phyloP scores from a whole-genome alignment of 2,888 invertebrate species.

The Apoderus coryli region DNA sequence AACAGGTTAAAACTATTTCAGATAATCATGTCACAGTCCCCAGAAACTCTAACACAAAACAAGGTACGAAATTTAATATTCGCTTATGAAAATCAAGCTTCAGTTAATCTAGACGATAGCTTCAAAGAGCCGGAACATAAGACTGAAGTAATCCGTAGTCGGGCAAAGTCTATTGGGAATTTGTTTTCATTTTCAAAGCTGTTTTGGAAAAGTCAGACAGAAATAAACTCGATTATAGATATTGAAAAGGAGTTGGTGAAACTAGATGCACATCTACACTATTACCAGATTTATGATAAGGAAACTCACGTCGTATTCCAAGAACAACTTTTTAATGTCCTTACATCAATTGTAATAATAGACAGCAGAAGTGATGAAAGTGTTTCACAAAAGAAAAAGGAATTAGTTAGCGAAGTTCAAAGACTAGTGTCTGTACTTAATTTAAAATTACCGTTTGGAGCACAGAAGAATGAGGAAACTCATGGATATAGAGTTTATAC shows the following conservation, averaged over 20 bases:
- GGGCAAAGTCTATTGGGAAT: slow-evolving; percentile 14
- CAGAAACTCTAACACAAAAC: slow-evolving; percentile 4
- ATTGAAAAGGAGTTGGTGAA: slow-evolving; percentile 17
- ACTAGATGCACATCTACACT: slow-evolving; percentile 15
- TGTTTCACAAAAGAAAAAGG: slow-evolving; percentile 13
- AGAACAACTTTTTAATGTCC: slow-evolving; percentile 19
- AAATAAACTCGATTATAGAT: slow-evolving; percentile 13
- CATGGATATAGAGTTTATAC: no score
- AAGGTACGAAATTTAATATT: slow-evolving; percentile 13
- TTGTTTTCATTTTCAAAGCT: slow-evolving; percentile 12
- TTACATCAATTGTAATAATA: slow-evolving; percentile 18
- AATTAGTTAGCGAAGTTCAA: slow-evolving; percentile 16
- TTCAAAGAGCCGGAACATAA: no score
- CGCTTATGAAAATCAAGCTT: slow-evolving; percentile 13
- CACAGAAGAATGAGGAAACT: no score
- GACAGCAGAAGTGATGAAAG: slow-evolving; percentile 14
- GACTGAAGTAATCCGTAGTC: no score
- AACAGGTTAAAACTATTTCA: no score
- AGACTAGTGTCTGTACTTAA: slow-evolving; percentile 17
- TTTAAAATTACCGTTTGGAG: slow-evolving; percentile 17
- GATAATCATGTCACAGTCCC: no score
- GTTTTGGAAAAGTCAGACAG: slow-evolving; percentile 11
- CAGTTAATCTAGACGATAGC: no score
- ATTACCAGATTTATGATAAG: slow-evolving; percentile 19
- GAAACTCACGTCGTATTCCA: slow-evolving; percentile 20